A percentile compares a stretch with the other conserved stretches of the same genome.
Conservation (phyloP, 1,140 invertebrate genomes). For the Ephestia elutella region DNA sequence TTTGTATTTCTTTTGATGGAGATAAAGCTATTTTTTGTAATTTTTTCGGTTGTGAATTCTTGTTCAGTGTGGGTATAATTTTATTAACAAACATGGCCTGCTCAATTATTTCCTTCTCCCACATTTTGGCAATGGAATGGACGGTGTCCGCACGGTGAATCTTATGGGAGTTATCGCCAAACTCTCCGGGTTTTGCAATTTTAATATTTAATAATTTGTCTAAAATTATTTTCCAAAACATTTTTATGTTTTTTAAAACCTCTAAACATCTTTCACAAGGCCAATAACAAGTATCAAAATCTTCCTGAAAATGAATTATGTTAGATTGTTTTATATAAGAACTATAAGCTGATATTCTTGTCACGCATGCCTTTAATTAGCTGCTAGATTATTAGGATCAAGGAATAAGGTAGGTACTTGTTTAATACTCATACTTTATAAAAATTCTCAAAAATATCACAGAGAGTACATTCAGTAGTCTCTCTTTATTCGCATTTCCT, state of each 20-base stretch:
- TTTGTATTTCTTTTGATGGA: constrained; percentile 5
- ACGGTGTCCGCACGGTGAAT: constrained; percentile 27
- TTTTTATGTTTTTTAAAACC: constrained; percentile 57
- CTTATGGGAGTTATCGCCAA: constrained; percentile 13
- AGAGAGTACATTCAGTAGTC: too few species aligned
- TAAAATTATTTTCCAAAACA: constrained; percentile 61
- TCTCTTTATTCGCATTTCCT: too few species aligned
- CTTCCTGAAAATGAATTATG: constrained; percentile 38
- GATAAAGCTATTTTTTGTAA: not conserved
- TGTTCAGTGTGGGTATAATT: constrained; percentile 8
- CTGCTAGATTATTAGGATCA: too few species aligned
- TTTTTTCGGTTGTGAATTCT: constrained; percentile 2
- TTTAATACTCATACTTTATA: too few species aligned
- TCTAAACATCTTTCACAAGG: constrained; percentile 61
- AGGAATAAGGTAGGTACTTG: too few species aligned
- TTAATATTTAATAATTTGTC: constrained; percentile 53
- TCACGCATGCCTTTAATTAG: too few species aligned
- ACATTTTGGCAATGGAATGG: constrained; percentile 37
- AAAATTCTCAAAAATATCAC: too few species aligned
- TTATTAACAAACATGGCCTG: constrained; percentile 49
- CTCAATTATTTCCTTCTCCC: constrained; percentile 48
- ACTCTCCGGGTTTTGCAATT: constrained; percentile 29
- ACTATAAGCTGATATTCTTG: too few species aligned
- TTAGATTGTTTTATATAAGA: not conserved
- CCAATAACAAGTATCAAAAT: constrained; percentile 60